Evolutionary conservation across 2,113 vertebrate genomes (phyloP).

Genomic region (Hippocampus zosterae): DNA sequence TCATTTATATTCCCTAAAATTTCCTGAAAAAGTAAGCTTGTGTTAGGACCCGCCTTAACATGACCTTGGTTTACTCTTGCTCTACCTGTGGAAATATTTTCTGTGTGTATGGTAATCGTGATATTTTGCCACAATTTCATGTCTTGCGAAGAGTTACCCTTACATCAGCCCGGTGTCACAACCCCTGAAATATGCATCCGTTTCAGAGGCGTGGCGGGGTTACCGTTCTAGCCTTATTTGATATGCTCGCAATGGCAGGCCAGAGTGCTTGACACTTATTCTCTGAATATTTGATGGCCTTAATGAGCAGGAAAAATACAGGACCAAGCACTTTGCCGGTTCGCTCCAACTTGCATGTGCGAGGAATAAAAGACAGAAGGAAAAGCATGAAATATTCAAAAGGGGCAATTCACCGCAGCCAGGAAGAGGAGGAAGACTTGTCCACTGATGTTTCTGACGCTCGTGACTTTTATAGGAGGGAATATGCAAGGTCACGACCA

Average conservation of each 20-base stretch:
- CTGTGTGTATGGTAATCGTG: neutral
- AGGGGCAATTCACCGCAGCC: conserved; percentile 28
- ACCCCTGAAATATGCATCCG: conserved; percentile 70
- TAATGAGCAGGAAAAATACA: conserved; percentile 69
- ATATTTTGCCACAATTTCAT: conserved; percentile 37
- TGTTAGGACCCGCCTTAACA: neutral
- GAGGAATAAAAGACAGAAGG: conserved; percentile 57
- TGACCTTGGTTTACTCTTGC: neutral
- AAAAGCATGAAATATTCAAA: conserved; percentile 68
- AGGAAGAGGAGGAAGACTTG: conserved; percentile 11
- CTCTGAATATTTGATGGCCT: conserved; percentile 71
- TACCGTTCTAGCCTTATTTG: conserved; percentile 41
- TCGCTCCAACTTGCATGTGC: conserved; percentile 23
- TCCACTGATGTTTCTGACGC: conserved; percentile 13
- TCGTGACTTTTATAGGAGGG: neutral
- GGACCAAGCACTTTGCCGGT: conserved; percentile 68
- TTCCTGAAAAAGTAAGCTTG: no score
- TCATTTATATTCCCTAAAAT: no score
- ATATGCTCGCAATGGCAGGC: conserved; percentile 44
- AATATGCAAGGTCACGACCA: neutral
- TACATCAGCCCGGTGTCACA: conserved; percentile 42
- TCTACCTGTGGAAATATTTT: neutral
- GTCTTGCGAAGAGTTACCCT: conserved; percentile 13
- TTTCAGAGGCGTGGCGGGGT: conserved; percentile 24
- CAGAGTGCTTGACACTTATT: conserved; percentile 49